Evolutionary conservation across 2,888 invertebrate genomes (phyloP), one percentile per base, ranked within the genome.

Genomic region (Hemithea aestivaria): DNA sequence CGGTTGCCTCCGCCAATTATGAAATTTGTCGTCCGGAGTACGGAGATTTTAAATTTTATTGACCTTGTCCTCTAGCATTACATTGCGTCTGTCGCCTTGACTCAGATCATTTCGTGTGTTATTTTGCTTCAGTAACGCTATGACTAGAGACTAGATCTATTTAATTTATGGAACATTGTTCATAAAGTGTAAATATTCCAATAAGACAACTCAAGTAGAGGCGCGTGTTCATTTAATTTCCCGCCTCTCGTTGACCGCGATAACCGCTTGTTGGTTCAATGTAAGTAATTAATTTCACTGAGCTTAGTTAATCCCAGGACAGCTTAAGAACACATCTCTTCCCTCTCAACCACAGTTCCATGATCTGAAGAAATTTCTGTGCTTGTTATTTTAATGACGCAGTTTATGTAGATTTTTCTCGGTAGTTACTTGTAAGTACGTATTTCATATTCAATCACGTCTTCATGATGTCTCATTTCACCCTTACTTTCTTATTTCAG

Each of bases 201-300:
- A 63, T 62, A 62, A 65, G 64, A 66, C 58, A 56, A 57, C 52
- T 47, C 53, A 51, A 67, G 64, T 62, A 54, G 60, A 59, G 48
- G 64, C 58, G 62, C 57, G 60, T 64, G 64, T 60, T 73, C 66
- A 70, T 74, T 79, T 74, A 74, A 76, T 81, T 78, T 77, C 69
- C 73, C 73, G 63, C 59, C 66, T 47, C 55, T 33, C 11, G 35
- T 35, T 73, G 71, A 70, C 72, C 73, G 69, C 74, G 56, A 66
- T 67, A 66, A 69, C 70, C 61, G 73, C 73, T 72, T 72, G 77
- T 77, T 73, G 71, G 68, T 70, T 68, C 68, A 67, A 67, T 72
- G 73, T 64, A 55, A 66, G 69, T 76, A 78, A 79, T 79, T 81
- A 79, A 79, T 77, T 75, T 70, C 57, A 72, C 72, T 56, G 59